These are phyloP conservation scores for Oreotrochilus melanogaster DNA, from an alignment of 2,113 vertebrate species.

Conservation along the genomic window DNA sequence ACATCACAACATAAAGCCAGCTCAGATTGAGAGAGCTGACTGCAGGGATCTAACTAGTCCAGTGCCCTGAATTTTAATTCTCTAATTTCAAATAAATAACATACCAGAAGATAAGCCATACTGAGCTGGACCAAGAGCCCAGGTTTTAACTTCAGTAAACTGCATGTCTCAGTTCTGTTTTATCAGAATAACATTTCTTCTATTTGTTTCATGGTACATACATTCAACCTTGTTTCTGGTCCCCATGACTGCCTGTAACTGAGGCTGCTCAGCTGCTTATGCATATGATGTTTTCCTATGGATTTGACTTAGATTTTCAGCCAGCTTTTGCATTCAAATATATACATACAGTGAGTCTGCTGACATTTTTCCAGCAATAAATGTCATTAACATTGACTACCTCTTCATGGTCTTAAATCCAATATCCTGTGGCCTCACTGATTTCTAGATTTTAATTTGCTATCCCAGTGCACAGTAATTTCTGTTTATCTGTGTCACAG, in stretches of 20 bases:
- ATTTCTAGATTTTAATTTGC: slow-evolving; percentile 54
- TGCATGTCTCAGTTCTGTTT: neutral
- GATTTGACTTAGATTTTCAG: neutral
- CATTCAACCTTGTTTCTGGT: neutral
- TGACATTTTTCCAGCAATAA: neutral
- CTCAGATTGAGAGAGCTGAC: fast-evolving
- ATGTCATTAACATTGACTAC: slow-evolving; percentile 16
- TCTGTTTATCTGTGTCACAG: slow-evolving; percentile 36
- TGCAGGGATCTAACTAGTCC: neutral
- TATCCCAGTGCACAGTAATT: slow-evolving; percentile 59
- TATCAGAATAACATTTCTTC: neutral
- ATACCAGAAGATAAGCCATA: neutral
- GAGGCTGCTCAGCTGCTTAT: neutral
- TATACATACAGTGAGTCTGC: neutral
- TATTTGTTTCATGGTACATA: neutral
- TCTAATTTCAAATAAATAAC: neutral
- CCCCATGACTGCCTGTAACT: neutral
- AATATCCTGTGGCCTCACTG: slow-evolving; percentile 41
- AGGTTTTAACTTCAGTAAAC: neutral
- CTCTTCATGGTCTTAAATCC: slow-evolving; percentile 47
- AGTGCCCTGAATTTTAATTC: no score
- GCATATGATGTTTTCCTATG: neutral
- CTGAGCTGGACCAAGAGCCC: neutral
- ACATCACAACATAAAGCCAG: fast-evolving
- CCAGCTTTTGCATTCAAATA: neutral